Evolutionary conservation across 2,888 invertebrate genomes (phyloP).

Genomic region (Xylocampa areola): DNA sequence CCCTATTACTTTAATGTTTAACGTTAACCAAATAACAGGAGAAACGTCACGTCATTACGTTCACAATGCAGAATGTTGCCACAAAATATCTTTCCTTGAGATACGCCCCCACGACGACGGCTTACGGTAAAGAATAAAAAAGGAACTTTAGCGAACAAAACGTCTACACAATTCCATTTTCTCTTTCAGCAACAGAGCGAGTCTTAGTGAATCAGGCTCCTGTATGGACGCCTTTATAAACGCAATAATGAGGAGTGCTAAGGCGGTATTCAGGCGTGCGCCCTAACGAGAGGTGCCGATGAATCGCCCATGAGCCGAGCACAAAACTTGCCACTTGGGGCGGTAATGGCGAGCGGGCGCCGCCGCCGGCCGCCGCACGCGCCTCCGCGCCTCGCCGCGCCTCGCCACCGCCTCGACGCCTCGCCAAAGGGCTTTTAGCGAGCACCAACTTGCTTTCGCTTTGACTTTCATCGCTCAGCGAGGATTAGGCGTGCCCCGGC

Average conservation of each 20-base stretch:
- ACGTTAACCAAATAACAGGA: conserved; percentile 65
- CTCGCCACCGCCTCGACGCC: conserved; percentile 64
- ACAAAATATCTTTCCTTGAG: conserved; percentile 72
- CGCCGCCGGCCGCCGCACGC: conserved; percentile 57
- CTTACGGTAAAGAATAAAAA: conserved; percentile 75
- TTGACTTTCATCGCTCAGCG: conserved; percentile 78
- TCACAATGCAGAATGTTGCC: conserved; percentile 72
- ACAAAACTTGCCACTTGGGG: conserved; percentile 86
- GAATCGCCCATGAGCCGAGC: conserved; percentile 86
- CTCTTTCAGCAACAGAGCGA: conserved; percentile 84
- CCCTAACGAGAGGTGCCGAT: conserved; percentile 86
- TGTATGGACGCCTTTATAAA: conserved; percentile 88
- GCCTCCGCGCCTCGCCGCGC: conserved; percentile 41
- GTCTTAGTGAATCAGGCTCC: conserved; percentile 86
- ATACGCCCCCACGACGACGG: conserved; percentile 66
- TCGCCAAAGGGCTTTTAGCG: conserved; percentile 84
- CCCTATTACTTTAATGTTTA: conserved; percentile 68
- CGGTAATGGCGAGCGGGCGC: conserved; percentile 69
- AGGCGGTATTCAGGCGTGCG: conserved; percentile 85
- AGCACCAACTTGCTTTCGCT: conserved; percentile 80
- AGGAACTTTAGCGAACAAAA: conserved; percentile 82
- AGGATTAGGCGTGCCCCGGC: conserved; percentile 75
- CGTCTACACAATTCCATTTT: conserved; percentile 88
- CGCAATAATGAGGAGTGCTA: conserved; percentile 89
- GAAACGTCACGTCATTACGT: conserved; percentile 71